These are phyloP conservation scores for Ginglymostoma cirratum DNA, from an alignment of 2,113 vertebrate genomes.

Conservation along the genomic window DNA sequence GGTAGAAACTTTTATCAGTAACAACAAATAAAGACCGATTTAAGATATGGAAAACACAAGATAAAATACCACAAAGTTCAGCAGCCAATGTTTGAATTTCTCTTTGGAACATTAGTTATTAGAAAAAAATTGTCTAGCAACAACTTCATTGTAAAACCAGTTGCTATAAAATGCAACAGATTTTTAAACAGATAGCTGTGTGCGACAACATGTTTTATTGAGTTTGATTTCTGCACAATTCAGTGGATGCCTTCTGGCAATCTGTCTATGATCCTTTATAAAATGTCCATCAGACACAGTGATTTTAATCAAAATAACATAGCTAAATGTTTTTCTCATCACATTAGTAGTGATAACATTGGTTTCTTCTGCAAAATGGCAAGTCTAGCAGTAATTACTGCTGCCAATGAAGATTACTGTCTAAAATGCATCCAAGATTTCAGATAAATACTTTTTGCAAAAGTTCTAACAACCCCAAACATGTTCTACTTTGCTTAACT, in stretches of 20 bases:
- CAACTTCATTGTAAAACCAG: background rate
- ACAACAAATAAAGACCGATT: background rate
- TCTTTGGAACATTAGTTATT: background rate
- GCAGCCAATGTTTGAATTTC: background rate
- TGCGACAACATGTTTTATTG: background rate
- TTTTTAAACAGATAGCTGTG: background rate
- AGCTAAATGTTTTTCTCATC: constrained; percentile 30
- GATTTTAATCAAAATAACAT: constrained; percentile 32
- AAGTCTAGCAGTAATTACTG: background rate
- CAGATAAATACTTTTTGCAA: background rate
- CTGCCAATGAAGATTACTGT: constrained; percentile 25
- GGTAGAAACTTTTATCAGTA: background rate
- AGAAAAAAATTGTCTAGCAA: background rate
- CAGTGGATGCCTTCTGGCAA: constrained; percentile 30
- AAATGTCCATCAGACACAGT: background rate
- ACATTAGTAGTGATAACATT: constrained; percentile 28
- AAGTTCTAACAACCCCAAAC: background rate
- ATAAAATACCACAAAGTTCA: background rate
- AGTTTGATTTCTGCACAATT: constrained; percentile 10
- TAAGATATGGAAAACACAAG: background rate
- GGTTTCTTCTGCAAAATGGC: background rate
- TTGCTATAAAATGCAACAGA: background rate
- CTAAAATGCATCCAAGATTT: background rate
- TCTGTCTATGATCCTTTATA: constrained; percentile 32
- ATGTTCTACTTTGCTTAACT: background rate